These are phyloP conservation scores for Drosophila grimshawi DNA, from an alignment of 1,140 invertebrate genomes.

Conservation along the genomic window DNA sequence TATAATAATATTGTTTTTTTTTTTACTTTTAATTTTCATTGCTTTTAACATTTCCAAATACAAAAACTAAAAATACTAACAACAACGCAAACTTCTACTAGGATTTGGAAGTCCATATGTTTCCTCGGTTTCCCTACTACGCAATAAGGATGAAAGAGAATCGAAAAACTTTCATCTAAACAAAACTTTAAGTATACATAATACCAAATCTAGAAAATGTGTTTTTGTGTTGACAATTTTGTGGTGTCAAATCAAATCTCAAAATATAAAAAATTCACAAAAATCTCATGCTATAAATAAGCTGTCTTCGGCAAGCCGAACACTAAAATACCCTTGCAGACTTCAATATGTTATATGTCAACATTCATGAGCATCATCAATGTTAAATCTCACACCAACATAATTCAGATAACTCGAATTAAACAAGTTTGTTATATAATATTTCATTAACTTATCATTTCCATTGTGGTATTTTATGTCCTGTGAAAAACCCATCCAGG, in stretches of 20 bases:
- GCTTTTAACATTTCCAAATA: constrained; percentile 55
- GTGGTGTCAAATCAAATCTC: constrained; percentile 44
- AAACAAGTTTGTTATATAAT: background rate
- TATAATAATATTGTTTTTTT: constrained; percentile 71
- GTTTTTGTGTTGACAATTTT: constrained; percentile 62
- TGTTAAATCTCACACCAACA: background rate
- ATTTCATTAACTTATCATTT: background rate
- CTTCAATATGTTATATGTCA: too few relatives aligned
- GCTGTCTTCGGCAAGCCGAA: constrained; percentile 21
- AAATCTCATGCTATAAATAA: constrained; percentile 8
- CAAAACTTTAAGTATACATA: constrained; percentile 84
- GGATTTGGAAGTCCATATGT: constrained; percentile 84
- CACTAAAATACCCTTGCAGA: constrained; percentile 26
- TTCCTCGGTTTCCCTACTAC: constrained; percentile 76
- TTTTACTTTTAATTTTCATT: constrained; percentile 63
- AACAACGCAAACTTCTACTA: constrained; percentile 68
- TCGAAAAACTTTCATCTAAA: constrained; percentile 84
- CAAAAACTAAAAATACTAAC: constrained; percentile 49
- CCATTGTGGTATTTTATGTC: background rate
- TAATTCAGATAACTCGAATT: background rate
- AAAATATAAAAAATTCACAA: constrained; percentile 28
- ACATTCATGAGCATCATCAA: background rate
- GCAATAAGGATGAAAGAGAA: constrained; percentile 84
- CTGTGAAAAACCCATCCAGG: background rate
- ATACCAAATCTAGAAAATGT: constrained; percentile 68